These are phyloP conservation scores for Lithobates pipiens DNA, from an alignment of 2,797 vertebrate species.

Conservation along the genomic window DNA sequence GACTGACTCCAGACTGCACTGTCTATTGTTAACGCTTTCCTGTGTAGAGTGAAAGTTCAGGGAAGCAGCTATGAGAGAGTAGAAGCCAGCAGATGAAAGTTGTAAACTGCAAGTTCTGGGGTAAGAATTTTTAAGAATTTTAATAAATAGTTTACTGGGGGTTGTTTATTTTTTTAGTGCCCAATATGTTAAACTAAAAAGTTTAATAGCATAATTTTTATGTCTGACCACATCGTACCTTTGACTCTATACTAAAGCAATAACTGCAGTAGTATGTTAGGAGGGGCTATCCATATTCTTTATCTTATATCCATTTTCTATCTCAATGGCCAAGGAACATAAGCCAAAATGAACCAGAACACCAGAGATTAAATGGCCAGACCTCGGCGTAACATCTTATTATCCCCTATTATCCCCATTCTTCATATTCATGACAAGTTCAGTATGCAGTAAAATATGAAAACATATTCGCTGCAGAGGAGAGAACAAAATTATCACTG, in stretches of 20 bases:
- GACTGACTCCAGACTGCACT: too few species aligned
- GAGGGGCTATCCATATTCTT: background rate
- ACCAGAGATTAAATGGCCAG: background rate
- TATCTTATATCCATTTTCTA: background rate
- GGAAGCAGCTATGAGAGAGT: too few species aligned
- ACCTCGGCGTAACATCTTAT: background rate
- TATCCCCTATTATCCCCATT: background rate
- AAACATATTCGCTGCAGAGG: conserved; percentile 13
- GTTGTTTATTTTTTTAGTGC: too few species aligned
- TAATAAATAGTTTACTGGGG: too few species aligned
- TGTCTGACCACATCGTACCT: too few species aligned
- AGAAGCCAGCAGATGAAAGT: too few species aligned
- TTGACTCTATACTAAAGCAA: background rate
- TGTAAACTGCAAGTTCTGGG: too few species aligned
- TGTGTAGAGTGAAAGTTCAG: too few species aligned
- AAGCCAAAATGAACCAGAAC: background rate
- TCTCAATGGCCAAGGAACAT: background rate
- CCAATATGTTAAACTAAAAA: too few species aligned
- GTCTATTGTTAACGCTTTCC: too few species aligned
- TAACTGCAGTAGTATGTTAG: background rate
- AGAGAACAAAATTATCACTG: conserved; percentile 25
- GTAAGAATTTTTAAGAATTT: too few species aligned
- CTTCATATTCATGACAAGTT: conserved; percentile 6
- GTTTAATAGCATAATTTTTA: too few species aligned
- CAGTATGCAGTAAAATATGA: conserved; percentile 16